phyloP scores from a whole-genome alignment of 1,140 invertebrate species.

The Temnothorax curvispinosus region DNA sequence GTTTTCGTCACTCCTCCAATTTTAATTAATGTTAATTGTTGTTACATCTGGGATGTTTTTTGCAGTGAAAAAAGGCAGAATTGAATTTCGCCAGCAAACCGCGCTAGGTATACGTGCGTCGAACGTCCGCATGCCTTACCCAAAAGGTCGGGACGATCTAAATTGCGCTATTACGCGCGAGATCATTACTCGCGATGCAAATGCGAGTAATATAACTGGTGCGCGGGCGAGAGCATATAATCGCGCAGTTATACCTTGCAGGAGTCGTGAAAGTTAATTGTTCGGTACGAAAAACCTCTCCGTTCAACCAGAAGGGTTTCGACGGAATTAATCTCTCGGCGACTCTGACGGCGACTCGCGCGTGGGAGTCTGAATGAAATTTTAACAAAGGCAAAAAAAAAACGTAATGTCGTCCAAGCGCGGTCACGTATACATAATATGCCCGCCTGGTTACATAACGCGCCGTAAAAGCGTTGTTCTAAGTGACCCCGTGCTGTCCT shows the following conservation, averaged over 20 bases:
- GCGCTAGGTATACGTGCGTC: not conserved
- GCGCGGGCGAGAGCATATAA: not conserved
- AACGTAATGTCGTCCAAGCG: slow-evolving; percentile 11
- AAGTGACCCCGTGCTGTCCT: slow-evolving; percentile 81
- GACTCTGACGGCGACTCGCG: not conserved
- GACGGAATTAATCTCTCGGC: not conserved
- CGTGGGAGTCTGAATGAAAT: slow-evolving; percentile 35
- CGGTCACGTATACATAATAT: slow-evolving; percentile 35
- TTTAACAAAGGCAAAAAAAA: slow-evolving; percentile 7
- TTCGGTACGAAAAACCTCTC: not conserved
- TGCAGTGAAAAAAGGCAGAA: not conserved
- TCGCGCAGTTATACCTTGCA: not conserved
- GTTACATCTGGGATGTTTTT: not conserved
- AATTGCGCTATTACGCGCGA: slow-evolving; percentile 26
- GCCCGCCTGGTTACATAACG: slow-evolving; percentile 74
- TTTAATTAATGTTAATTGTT: not conserved
- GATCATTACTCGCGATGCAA: slow-evolving; percentile 27
- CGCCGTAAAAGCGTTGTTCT: slow-evolving; percentile 79
- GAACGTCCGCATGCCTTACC: not conserved
- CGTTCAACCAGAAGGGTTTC: not conserved
- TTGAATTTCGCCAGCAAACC: not conserved
- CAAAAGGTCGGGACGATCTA: slow-evolving; percentile 16
- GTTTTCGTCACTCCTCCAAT: not conserved
- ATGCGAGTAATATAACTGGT: slow-evolving; percentile 7
- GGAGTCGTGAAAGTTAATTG: slow-evolving; percentile 45